These are phyloP conservation scores for Halocynthia aurantium DNA, from an alignment of 23 tunicate species.

Conservation along the genomic window DNA sequence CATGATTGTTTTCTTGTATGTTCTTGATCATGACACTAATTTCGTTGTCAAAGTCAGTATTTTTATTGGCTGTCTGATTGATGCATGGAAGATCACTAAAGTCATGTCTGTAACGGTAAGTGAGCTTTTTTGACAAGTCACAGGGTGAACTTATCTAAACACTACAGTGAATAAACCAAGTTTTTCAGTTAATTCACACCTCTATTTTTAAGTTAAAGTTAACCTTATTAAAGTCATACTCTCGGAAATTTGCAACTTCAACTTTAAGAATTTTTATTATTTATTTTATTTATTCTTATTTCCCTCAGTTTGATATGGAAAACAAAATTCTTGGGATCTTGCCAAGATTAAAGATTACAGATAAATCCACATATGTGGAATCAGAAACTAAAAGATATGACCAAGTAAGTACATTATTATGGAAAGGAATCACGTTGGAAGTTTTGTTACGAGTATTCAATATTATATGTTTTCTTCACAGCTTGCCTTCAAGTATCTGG, in stretches of 20 bases:
- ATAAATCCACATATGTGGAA: conserved; percentile 82
- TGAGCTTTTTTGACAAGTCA: not conserved
- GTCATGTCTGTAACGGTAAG: conserved; percentile 55
- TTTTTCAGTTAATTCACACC: too few species aligned
- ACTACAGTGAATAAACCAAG: too few species aligned
- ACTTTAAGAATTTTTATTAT: too few species aligned
- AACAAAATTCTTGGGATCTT: conserved; percentile 36
- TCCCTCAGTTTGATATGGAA: conserved; percentile 33
- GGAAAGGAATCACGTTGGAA: not conserved
- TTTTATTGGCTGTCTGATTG: conserved; percentile 85
- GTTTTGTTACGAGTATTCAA: not conserved
- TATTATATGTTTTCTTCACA: conserved; percentile 1
- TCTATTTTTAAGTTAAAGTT: too few species aligned
- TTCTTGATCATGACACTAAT: conserved; percentile 91
- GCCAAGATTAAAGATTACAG: conserved; percentile 66
- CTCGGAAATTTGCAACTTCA: too few species aligned
- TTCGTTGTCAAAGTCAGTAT: conserved; percentile 79
- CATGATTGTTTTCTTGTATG: conserved; percentile 78
- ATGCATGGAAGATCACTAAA: conserved; percentile 94
- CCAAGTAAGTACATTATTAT: conserved; percentile 6
- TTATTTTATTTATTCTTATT: too few species aligned
- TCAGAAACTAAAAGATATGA: conserved; percentile 90
- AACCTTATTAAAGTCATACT: too few species aligned
- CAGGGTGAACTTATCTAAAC: too few species aligned
- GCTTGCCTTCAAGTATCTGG: conserved; percentile 93